Evolutionary conservation across 2,797 vertebrate genomes (phyloP), one percentile per base, ranked within the genome.

Genomic region (Bryconaethiops microstoma): DNA sequence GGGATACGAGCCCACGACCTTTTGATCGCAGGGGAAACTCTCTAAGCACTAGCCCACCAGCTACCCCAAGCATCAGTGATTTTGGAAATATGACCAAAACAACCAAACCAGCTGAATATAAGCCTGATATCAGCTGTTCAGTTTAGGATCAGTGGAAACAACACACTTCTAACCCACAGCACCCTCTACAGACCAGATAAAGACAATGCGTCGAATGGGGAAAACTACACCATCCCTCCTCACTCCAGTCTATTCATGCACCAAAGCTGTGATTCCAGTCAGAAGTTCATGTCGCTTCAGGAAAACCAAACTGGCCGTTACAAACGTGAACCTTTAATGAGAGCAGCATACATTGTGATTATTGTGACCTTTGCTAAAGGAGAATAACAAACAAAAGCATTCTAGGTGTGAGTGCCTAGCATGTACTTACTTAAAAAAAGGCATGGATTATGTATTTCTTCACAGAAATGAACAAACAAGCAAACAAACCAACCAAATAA

Each of bases 291-390:
- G 21, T 70, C 13, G 12, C 2, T 48, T 17, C 42, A 50, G 21
- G 25, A 70, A 50, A 52, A 48, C 39, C 65, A 67, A n/a, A 13
- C 48, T n/a, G 16, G 13, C 65, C 25, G 76, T 78, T 95, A 94
- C 92, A 94, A 94, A 94, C 91, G 92, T 94, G 94, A 94, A 92
- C 93, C 91, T 98, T 98, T 98, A 97, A 97, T 98, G 94, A 96
- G 94, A 96, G 96, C 96, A 97, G 95, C 94, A 93, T 93, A 92
- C 91, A 93, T 88, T 90, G 91, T 91, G 94, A 93, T 94, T 95
- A 96, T 81, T 86, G 91, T 92, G 93, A 93, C 92, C 92, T 91
- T 93, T 88, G 91, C 93, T 93, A 91, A 95, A 95, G 95, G 94
- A 89, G 92, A 93, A 91, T 82, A 88, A 82, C 25, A 70, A 83